Percentiles rank a stretch among this genome's conserved stretches.
phyloP scores from a whole-genome alignment of 2,797 vertebrate species.

The Microctenopoma lineatum region DNA sequence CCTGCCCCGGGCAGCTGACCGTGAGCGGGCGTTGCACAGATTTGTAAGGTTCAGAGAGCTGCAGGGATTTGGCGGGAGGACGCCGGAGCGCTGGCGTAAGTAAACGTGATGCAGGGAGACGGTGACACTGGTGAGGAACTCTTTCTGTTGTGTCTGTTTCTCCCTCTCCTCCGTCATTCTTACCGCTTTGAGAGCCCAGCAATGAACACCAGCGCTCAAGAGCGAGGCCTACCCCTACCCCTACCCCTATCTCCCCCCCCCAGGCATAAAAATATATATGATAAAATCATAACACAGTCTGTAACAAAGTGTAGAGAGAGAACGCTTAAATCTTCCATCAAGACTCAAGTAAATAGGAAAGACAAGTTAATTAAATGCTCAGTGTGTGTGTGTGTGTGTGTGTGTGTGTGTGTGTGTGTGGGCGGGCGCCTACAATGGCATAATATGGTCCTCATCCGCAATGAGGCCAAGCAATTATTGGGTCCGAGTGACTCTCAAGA shows the following conservation, averaged over 20 bases:
- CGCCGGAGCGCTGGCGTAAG: conserved; percentile 55
- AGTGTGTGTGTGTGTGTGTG: too few relatives aligned
- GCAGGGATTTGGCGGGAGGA: conserved; percentile 49
- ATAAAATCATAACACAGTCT: too few relatives aligned
- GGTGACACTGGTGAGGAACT: conserved; percentile 21
- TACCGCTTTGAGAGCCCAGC: too few relatives aligned
- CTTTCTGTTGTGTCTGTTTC: not conserved
- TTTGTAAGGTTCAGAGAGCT: conserved; percentile 75
- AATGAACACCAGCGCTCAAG: too few relatives aligned
- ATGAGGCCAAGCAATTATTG: conserved; percentile 55
- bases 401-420: not conserved
- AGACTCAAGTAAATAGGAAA: conserved; percentile 25
- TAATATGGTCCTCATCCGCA: conserved; percentile 44
- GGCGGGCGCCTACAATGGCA: not conserved
- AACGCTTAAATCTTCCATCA: conserved; percentile 7
- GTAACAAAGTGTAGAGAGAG: too few relatives aligned
- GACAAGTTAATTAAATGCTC: not conserved
- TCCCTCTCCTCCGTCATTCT: too few relatives aligned
- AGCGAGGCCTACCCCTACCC: too few relatives aligned
- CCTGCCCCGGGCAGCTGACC: conserved; percentile 35
- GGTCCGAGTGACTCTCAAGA: conserved; percentile 39
- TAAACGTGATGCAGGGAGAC: conserved; percentile 65
- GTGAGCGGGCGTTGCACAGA: too few relatives aligned
- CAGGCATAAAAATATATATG: too few relatives aligned
- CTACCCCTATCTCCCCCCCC: too few relatives aligned